Percentiles rank a stretch among this genome's conserved stretches.
phyloP scores from a whole-genome alignment of 2,113 vertebrate genomes.

The Apteryx owenii region DNA sequence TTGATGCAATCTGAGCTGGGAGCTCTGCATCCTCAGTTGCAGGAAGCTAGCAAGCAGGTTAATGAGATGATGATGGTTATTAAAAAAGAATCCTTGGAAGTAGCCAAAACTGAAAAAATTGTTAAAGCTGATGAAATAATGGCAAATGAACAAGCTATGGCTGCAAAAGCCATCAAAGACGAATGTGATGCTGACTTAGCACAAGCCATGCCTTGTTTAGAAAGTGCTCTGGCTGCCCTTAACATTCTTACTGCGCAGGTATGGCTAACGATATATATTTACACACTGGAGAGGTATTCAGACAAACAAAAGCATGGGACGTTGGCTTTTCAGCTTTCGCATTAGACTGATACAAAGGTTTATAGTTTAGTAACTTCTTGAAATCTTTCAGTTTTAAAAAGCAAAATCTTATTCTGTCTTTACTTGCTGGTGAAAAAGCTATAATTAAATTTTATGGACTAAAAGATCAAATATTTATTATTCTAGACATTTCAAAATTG shows the following conservation, averaged over 20 bases:
- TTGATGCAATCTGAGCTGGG: conserved; percentile 88
- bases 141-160: conserved; percentile 89
- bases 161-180: conserved; percentile 91
- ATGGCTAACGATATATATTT: background rate
- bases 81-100: conserved; percentile 88
- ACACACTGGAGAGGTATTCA: background rate
- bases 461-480: background rate
- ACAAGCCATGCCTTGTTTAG: conserved; percentile 84
- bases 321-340: background rate
- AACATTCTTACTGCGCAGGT: conserved; percentile 89
- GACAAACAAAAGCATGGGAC: background rate
- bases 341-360: background rate
- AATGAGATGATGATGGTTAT: conserved; percentile 89
- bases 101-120: conserved; percentile 87
- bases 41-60: conserved; percentile 86
- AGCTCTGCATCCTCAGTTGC: conserved; percentile 87
- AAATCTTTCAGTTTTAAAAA: background rate
- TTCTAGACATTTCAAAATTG: background rate
- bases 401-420: background rate
- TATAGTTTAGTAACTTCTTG: background rate
- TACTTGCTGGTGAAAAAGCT: background rate
- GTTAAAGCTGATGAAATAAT: conserved; percentile 87
- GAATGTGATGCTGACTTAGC: conserved; percentile 92
- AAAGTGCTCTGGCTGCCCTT: conserved; percentile 85
- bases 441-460: background rate